These are phyloP conservation scores for Kradibia gibbosae DNA, from an alignment of 1,140 invertebrate species.

Conservation along the genomic window DNA sequence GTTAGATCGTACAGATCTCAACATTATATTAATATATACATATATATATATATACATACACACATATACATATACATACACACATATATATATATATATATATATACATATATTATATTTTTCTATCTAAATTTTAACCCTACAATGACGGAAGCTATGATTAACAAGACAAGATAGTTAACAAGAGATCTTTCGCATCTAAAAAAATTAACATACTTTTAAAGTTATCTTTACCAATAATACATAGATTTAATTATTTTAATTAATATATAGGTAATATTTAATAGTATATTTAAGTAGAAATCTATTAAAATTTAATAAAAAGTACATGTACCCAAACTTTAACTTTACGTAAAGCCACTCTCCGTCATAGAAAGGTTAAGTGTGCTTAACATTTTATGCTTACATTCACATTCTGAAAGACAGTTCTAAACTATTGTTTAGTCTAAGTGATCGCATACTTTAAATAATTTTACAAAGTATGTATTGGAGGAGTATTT, in stretches of 20 bases:
- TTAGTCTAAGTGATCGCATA: conserved; percentile 30
- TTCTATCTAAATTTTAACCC: conserved; percentile 43
- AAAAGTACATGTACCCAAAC: conserved; percentile 39
- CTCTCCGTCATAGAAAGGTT: conserved; percentile 43
- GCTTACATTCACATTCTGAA: conserved; percentile 34
- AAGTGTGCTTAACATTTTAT: conserved; percentile 37
- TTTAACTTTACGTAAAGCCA: conserved; percentile 34
- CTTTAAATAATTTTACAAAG: conserved; percentile 10
- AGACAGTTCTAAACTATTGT: conserved; percentile 42
- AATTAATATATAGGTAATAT: conserved; percentile 24
- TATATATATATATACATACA: no score
- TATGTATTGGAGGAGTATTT: conserved; percentile 17
- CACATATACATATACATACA: no score
- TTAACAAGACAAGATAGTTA: conserved; percentile 33
- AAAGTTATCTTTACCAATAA: conserved; percentile 20
- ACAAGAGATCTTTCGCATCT: conserved; percentile 23
- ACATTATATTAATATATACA: conserved; percentile 41
- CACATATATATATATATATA: no score
- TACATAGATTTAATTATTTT: conserved; percentile 29
- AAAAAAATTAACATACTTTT: conserved; percentile 23
- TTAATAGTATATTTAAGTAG: background rate
- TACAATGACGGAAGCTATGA: conserved; percentile 45
- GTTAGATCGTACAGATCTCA: conserved; percentile 41
- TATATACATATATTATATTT: conserved; percentile 29
- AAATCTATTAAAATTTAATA: conserved; percentile 40